Evolutionary conservation across 2,113 vertebrate species (phyloP), one percentile per base, ranked within the genome.

Genomic region (Tapirus terrestris): DNA sequence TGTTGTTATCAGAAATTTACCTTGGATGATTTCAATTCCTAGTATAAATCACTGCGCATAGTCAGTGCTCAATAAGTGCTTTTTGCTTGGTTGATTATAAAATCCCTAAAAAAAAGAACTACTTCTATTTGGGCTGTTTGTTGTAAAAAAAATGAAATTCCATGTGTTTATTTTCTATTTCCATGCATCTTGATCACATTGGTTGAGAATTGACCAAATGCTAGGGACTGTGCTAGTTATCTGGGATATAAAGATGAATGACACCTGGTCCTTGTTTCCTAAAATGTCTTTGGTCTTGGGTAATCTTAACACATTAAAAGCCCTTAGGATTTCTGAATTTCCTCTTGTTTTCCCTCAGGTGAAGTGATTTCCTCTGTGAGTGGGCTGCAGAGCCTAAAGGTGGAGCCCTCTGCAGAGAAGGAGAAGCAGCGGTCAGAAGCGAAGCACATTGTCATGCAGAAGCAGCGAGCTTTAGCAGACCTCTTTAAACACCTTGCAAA

Each of bases 381-480:
- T 36, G 99, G 99, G 53, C 99, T 99, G 77, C 99, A 99, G 95
- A 98, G 97, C 88, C 99, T 99, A 92, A 98, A 94, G 0, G 94
- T 99, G 73, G 98, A 99, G 97, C 96, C 98, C 45, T 98, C 99
- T 0, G 98, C 99, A 68, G 99, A 99, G 86, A 99, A 99, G 72
- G 99, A 99, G 94, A 99, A 99, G 96, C 99, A 99, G 97, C 99
- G 98, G 51, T 98, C 99, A 0, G 99, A 99, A 95, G 99, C 99
- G 86, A 99, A 99, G 91, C 99, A 99, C 96, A 99, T 99, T 98
- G 99, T 99, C 23, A 99, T 99, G 99, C 99, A 99, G 98, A 99
- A 99, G 97, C 99, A 99, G 97, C 98, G 99, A 70, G 99, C 99
- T 4, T 98, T 99, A 65, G 98, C 99, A 10, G 99, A 99, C 80